Percentiles rank a stretch among this genome's conserved stretches.
Conservation (phyloP, 2,888 invertebrate genomes). For the Chironomus riparius region DNA sequence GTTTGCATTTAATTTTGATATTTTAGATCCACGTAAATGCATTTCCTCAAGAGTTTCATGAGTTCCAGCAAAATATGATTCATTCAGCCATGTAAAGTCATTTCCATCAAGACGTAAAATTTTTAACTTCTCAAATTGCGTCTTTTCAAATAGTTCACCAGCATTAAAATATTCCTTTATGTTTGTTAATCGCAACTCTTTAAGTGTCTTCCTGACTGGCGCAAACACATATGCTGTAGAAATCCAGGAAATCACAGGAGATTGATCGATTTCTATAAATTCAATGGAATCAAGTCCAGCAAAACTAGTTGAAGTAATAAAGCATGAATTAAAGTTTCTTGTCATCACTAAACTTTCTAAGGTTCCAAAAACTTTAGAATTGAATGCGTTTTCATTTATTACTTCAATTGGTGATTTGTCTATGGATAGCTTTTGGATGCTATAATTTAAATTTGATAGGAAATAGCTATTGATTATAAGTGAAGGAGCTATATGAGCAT, state of each 20-base stretch:
- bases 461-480: not conserved
- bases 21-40: not conserved
- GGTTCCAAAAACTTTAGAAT: not conserved
- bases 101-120: not conserved
- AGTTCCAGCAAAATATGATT: not conserved
- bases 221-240: too few species aligned
- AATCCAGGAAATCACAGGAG: too few species aligned
- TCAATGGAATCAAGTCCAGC: too few species aligned
- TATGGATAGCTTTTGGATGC: not conserved
- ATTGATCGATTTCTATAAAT: too few species aligned
- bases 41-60: not conserved
- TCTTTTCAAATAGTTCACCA: not conserved
- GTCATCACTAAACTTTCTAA: not conserved
- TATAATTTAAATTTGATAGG: not conserved
- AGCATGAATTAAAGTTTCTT: too few species aligned
- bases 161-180: not conserved
- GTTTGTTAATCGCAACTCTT: not conserved
- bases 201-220: not conserved
- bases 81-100: not conserved
- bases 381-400: not conserved
- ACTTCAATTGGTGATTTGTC: not conserved
- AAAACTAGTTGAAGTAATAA: too few species aligned
- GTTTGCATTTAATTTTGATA: not conserved
- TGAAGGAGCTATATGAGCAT: too few species aligned
- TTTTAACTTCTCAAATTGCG: not conserved